These are phyloP conservation scores for Eristalinus sepulchralis DNA, from an alignment of 2,888 invertebrate species.

Conservation along the genomic window DNA sequence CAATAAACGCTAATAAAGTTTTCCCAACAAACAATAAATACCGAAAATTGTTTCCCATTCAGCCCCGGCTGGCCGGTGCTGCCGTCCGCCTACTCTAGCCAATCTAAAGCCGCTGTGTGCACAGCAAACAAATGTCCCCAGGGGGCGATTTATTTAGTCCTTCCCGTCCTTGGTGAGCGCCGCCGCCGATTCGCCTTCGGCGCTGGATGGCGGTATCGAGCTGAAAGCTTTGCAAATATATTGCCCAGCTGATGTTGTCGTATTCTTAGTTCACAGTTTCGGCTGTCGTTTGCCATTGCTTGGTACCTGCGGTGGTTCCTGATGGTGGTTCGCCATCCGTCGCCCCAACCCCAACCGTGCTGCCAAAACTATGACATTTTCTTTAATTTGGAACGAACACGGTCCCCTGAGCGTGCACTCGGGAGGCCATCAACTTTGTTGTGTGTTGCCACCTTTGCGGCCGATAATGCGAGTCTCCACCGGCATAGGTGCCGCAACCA, in stretches of 20 bases:
- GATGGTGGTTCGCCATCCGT: background rate
- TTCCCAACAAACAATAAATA: slow-evolving; percentile 54
- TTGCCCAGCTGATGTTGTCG: slow-evolving; percentile 23
- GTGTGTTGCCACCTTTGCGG: slow-evolving; percentile 64
- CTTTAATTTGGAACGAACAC: slow-evolving; percentile 57
- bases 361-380: slow-evolving; percentile 47
- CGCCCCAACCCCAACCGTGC: background rate
- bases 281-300: slow-evolving; percentile 15
- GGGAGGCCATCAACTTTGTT: slow-evolving; percentile 50
- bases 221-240: slow-evolving; percentile 34
- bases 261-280: slow-evolving; percentile 26
- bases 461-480: slow-evolving; percentile 32
- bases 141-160: slow-evolving; percentile 64
- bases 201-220: background rate
- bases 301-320: background rate
- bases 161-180: slow-evolving; percentile 51
- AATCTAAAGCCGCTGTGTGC: slow-evolving; percentile 44
- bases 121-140: slow-evolving; percentile 63
- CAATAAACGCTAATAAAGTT: slow-evolving; percentile 66
- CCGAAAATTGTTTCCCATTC: slow-evolving; percentile 57
- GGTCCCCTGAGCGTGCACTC: slow-evolving; percentile 18
- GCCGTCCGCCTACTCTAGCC: slow-evolving; percentile 7
- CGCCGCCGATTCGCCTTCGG: slow-evolving; percentile 7
- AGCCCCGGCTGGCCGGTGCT: slow-evolving; percentile 11
- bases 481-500: background rate